A percentile compares a stretch with the other conserved stretches of the same genome.
Evolutionary conservation across 53 echinoderm and acorn worm species (phyloP).

Genomic region (Henricia sp.): DNA sequence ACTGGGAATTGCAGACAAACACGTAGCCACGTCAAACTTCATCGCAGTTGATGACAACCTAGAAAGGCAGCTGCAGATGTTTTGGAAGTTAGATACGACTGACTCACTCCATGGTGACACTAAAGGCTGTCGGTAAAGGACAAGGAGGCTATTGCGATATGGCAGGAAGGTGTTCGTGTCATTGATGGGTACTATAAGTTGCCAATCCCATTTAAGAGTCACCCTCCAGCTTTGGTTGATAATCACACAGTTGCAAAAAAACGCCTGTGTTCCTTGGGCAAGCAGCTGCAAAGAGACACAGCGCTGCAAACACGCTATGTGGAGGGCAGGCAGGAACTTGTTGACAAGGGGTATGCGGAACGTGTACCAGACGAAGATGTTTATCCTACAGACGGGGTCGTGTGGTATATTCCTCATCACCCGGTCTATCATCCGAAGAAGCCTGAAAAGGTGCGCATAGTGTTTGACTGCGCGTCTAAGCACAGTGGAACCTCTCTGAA

Average conservation of each 20-base stretch:
- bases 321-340: neutral
- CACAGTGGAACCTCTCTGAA: slow-evolving; percentile 8
- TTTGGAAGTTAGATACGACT: neutral
- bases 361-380: neutral
- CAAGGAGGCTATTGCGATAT: slow-evolving; percentile 28
- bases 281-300: slow-evolving; percentile 25
- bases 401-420: slow-evolving; percentile 49
- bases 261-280: slow-evolving; percentile 12
- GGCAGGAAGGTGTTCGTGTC: no score
- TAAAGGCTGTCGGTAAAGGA: slow-evolving; percentile 60
- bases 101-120: neutral
- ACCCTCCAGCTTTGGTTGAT: neutral
- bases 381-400: neutral
- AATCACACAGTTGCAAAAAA: no score
- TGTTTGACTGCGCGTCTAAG: slow-evolving; percentile 47
- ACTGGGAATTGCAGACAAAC: no score
- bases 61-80: no score
- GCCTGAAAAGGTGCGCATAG: slow-evolving; percentile 28
- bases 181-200: slow-evolving; percentile 12
- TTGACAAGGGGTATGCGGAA: slow-evolving; percentile 9
- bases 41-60: no score
- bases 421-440: slow-evolving; percentile 17
- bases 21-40: no score
- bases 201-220: neutral
- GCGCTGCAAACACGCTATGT: neutral